Percentiles rank a stretch among this genome's conserved stretches.
phyloP scores from a whole-genome alignment of 2,797 vertebrate genomes.

The Phalanger gymnotis region DNA sequence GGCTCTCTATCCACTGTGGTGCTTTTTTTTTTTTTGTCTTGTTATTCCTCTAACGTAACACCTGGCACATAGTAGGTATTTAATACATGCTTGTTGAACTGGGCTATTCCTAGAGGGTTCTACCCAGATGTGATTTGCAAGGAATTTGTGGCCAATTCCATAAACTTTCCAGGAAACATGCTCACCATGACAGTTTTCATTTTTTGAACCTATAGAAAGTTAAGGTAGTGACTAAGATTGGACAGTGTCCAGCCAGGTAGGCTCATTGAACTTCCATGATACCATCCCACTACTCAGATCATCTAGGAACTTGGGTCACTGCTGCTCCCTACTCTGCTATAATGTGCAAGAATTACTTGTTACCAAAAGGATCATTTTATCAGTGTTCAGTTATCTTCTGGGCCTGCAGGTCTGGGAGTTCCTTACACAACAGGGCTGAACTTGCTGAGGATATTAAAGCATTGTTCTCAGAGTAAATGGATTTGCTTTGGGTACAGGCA shows the following conservation, averaged over 20 bases:
- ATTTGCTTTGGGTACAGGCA: constrained; percentile 32
- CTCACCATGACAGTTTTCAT: constrained; percentile 7
- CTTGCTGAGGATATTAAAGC: neutral
- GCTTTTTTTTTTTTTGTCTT: neutral
- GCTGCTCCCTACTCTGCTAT: neutral
- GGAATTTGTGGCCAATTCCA: neutral
- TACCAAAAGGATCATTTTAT: neutral
- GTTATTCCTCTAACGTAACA: neutral
- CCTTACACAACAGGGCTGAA: constrained; percentile 7
- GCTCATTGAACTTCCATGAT: neutral
- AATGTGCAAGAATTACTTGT: neutral
- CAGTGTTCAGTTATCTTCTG: neutral
- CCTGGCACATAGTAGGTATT: neutral
- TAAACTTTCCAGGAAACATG: neutral
- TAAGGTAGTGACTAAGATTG: neutral
- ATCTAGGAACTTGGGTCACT: neutral
- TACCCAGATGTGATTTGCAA: neutral
- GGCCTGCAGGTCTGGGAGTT: neutral
- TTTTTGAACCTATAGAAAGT: neutral
- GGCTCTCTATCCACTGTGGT: neutral
- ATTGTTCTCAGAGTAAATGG: neutral
- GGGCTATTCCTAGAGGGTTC: neutral
- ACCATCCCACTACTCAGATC: neutral
- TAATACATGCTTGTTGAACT: neutral
- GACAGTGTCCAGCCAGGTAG: neutral